These are phyloP conservation scores for Thunnus maccoyii DNA, from an alignment of 2,113 vertebrate genomes.

Conservation along the genomic window DNA sequence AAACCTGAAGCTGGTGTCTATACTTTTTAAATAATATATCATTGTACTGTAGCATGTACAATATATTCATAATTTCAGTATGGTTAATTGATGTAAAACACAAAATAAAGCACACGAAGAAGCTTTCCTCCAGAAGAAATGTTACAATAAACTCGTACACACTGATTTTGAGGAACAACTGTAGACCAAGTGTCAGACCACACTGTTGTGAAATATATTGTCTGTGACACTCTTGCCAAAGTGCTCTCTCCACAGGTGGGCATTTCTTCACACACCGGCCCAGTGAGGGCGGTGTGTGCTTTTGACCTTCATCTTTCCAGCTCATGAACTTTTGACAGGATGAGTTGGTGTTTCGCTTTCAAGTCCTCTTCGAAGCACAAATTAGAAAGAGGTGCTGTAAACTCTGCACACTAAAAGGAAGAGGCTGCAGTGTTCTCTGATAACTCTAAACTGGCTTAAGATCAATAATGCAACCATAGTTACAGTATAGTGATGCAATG, in stretches of 20 bases:
- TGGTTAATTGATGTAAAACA: not conserved
- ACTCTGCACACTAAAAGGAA: conserved; percentile 15
- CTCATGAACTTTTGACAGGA: conserved; percentile 50
- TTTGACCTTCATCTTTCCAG: conserved; percentile 60
- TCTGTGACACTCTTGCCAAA: conserved; percentile 50
- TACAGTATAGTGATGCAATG: conserved; percentile 46
- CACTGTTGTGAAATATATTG: conserved; percentile 47
- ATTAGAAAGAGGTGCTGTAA: conserved; percentile 34
- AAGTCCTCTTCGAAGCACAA: conserved; percentile 35
- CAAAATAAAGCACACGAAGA: not conserved
- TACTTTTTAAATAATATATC: no score
- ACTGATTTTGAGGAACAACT: conserved; percentile 37
- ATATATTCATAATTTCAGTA: not conserved
- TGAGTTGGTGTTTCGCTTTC: conserved; percentile 46
- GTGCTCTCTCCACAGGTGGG: conserved; percentile 50
- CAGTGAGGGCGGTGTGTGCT: conserved; percentile 21
- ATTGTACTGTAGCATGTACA: no score
- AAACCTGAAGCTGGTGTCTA: no score
- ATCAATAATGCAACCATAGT: conserved; percentile 65
- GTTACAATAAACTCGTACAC: conserved; percentile 3
- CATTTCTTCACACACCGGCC: conserved; percentile 32
- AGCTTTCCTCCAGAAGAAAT: conserved; percentile 17
- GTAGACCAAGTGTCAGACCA: conserved; percentile 29
- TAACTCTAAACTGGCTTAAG: conserved; percentile 54
- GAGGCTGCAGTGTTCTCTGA: conserved; percentile 41